Conservation (phyloP, 2,113 vertebrate species). For the Pachypanchax playfairii region DNA sequence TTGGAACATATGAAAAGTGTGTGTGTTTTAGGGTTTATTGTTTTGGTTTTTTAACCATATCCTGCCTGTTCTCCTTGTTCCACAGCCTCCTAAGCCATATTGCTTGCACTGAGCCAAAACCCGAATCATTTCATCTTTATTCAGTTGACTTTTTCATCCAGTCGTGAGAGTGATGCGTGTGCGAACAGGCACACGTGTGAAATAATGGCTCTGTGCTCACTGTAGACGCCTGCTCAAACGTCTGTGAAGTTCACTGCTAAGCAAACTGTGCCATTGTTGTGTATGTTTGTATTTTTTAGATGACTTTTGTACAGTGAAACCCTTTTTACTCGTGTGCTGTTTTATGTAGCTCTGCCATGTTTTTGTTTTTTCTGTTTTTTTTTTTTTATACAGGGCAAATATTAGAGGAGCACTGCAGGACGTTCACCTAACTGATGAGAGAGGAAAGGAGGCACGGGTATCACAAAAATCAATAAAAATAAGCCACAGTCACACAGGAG, state of each 20-base stretch:
- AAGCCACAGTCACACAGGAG: neutral
- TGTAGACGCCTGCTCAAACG: constrained; percentile 28
- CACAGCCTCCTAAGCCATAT: constrained; percentile 49
- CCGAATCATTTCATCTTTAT: constrained; percentile 38
- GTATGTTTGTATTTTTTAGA: constrained; percentile 72
- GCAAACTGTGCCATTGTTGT: constrained; percentile 56
- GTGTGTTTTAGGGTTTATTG: neutral
- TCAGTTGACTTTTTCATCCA: constrained; percentile 39
- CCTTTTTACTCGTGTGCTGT: constrained; percentile 65
- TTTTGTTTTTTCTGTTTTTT: too few relatives aligned
- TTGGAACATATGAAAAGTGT: constrained; percentile 40
- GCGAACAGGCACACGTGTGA: constrained; percentile 34
- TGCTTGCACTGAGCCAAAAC: constrained; percentile 60
- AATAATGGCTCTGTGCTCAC: constrained; percentile 26
- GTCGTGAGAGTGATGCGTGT: constrained; percentile 33
- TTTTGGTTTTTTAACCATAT: constrained; percentile 53
- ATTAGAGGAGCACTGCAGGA: constrained; percentile 14
- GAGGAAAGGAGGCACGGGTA: neutral
- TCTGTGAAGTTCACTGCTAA: constrained; percentile 50
- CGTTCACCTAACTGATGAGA: neutral
- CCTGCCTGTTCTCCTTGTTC: constrained; percentile 47
- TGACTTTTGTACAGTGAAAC: constrained; percentile 77
- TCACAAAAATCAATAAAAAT: neutral
- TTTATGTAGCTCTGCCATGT: constrained; percentile 47
- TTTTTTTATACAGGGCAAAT: constrained; percentile 46